Evolutionary conservation across 1,140 invertebrate genomes (phyloP).

Genomic region (Rhizoglyphus robini): DNA sequence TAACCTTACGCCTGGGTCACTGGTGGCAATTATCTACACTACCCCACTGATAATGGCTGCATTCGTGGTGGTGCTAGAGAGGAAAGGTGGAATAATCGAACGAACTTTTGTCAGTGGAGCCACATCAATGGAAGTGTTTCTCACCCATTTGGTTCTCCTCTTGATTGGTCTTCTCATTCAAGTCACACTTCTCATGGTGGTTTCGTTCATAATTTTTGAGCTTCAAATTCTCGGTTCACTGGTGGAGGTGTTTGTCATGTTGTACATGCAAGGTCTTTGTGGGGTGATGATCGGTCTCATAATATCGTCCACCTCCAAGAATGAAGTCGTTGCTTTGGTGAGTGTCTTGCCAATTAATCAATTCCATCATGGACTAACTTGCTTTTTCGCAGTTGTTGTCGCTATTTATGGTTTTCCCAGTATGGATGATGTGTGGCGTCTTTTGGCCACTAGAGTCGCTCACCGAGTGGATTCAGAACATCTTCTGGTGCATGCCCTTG

Average conservation of each 20-base stretch:
- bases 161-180: conserved; percentile 89
- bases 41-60: conserved; percentile 12
- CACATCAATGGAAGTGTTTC: conserved; percentile 69
- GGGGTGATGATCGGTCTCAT: conserved; percentile 89
- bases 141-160: conserved; percentile 81
- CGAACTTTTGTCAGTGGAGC: conserved; percentile 44
- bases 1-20: conserved; percentile 85
- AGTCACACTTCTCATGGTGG: conserved; percentile 65
- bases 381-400: conserved; percentile 56
- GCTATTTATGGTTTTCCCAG: conserved; percentile 70
- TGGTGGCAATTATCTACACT: conserved; percentile 39
- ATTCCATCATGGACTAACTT: neutral
- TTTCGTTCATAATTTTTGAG: conserved; percentile 65
- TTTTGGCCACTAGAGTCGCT: conserved; percentile 86
- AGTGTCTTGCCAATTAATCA: neutral
- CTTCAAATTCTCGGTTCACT: conserved; percentile 64
- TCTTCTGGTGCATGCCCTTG: conserved; percentile 68
- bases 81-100: conserved; percentile 17
- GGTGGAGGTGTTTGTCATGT: conserved; percentile 55
- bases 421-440: conserved; percentile 65
- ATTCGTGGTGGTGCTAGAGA: conserved; percentile 17
- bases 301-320: conserved; percentile 54
- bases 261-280: conserved; percentile 61
- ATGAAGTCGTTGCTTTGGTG: conserved; percentile 17
- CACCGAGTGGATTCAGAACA: conserved; percentile 61